Percentiles rank a stretch among this genome's conserved stretches.
Conservation (phyloP, 2,888 invertebrate genomes). For the Ischnus inquisitorius region DNA sequence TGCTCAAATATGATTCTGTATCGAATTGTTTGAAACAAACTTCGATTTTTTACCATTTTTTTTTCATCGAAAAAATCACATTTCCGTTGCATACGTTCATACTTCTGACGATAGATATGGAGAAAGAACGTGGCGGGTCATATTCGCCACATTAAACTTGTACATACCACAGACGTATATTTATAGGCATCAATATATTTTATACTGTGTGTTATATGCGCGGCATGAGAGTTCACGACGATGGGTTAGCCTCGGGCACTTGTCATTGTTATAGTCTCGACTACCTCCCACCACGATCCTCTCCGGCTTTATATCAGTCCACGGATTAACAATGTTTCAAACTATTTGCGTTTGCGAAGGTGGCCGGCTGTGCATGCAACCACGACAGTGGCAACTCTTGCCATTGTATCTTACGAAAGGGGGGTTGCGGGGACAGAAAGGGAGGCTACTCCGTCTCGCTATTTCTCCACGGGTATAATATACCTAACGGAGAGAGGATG, state of each 20-base stretch:
- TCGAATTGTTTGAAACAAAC: too few relatives aligned
- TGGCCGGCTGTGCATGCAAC: constrained; percentile 59
- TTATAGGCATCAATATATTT: constrained; percentile 6
- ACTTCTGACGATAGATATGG: background rate
- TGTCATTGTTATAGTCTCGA: constrained; percentile 64
- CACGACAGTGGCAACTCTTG: constrained; percentile 58
- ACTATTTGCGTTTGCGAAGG: constrained; percentile 73
- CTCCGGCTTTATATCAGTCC: constrained; percentile 66
- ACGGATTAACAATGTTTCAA: constrained; percentile 76
- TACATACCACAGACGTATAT: background rate
- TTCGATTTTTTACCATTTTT: too few relatives aligned
- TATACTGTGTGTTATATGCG: constrained; percentile 9
- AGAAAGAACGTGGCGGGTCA: background rate
- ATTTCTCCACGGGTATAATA: constrained; percentile 57
- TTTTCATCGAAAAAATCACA: background rate
- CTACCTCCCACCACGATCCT: constrained; percentile 32
- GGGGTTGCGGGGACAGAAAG: too few relatives aligned
- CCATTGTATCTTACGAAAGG: constrained; percentile 53
- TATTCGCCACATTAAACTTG: background rate
- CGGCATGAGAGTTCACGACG: constrained; percentile 60
- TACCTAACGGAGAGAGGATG: constrained; percentile 12
- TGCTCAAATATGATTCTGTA: too few relatives aligned
- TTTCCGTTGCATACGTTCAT: background rate
- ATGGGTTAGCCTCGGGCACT: constrained; percentile 64
- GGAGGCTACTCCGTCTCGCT: constrained; percentile 37